Percentiles rank a stretch among this genome's conserved stretches.
Conservation (phyloP, 92 coral and sea anemone species). For the Phenganax stokvisi region DNA sequence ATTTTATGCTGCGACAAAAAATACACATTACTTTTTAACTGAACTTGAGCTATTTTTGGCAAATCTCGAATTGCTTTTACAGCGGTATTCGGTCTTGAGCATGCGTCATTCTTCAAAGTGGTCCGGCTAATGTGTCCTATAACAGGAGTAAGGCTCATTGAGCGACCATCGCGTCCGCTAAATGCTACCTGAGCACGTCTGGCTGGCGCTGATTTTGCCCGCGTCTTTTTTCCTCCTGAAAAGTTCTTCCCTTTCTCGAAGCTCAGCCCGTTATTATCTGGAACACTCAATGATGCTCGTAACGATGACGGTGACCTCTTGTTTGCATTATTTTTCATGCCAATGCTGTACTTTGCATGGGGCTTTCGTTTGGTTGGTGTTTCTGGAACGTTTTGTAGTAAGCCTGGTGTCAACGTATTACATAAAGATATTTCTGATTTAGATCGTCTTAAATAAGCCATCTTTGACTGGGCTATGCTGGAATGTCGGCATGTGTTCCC, state of each 20-base stretch:
- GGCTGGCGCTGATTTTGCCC: slow-evolving; percentile 30
- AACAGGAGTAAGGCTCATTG: slow-evolving; percentile 37
- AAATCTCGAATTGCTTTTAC: slow-evolving; percentile 13
- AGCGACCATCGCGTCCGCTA: slow-evolving; percentile 33
- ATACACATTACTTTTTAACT: slow-evolving; percentile 21
- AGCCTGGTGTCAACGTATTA: background rate
- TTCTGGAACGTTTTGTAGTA: background rate
- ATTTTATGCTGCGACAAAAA: slow-evolving; percentile 34
- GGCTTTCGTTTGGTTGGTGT: too few species aligned
- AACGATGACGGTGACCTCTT: background rate
- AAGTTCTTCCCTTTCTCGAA: background rate
- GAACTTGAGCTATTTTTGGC: slow-evolving; percentile 32
- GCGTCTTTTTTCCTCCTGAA: background rate
- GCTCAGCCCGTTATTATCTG: background rate
- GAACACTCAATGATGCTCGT: background rate
- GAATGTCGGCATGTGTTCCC: background rate
- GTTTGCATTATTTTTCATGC: background rate
- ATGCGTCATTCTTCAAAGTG: background rate
- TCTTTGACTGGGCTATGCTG: background rate
- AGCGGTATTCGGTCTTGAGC: background rate
- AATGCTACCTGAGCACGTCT: background rate
- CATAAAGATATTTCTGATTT: slow-evolving; percentile 9
- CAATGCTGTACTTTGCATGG: background rate
- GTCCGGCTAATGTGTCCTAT: slow-evolving; percentile 13
- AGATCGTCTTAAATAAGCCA: background rate